Conservation (phyloP, 2,888 invertebrate species). For the Colletes collaris region DNA sequence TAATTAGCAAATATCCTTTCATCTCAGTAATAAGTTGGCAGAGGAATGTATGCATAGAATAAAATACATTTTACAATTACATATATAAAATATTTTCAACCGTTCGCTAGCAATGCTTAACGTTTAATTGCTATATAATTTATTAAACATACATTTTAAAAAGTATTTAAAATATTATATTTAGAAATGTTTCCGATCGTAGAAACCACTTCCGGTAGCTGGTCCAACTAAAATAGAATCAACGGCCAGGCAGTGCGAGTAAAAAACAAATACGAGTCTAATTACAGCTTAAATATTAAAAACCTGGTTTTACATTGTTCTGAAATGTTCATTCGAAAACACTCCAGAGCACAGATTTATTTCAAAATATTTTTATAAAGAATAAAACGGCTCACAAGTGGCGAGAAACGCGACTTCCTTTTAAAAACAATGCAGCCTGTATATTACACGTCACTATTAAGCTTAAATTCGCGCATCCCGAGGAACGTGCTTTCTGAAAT, state of each 20-base stretch:
- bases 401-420: slow-evolving; percentile 13
- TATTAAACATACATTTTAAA: too few relatives aligned
- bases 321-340: slow-evolving; percentile 29
- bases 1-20: slow-evolving; percentile 9
- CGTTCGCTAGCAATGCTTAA: slow-evolving; percentile 1
- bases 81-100: slow-evolving; percentile 32
- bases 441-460: slow-evolving; percentile 34
- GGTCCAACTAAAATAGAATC: not conserved
- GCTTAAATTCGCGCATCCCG: slow-evolving; percentile 47
- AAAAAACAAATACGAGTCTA: slow-evolving; percentile 37
- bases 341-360: slow-evolving; percentile 34
- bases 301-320: slow-evolving; percentile 28
- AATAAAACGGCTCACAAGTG: slow-evolving; percentile 26
- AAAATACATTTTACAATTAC: slow-evolving; percentile 28
- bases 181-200: not conserved
- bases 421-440: slow-evolving; percentile 57
- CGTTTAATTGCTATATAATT: too few relatives aligned
- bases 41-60: slow-evolving; percentile 25
- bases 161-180: too few relatives aligned
- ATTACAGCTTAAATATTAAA: slow-evolving; percentile 54
- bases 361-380: slow-evolving; percentile 39
- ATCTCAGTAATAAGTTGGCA: not conserved
- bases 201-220: not conserved
- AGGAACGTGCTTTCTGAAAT: slow-evolving; percentile 63
- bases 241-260: not conserved